These are phyloP conservation scores for Oplegnathus fasciatus DNA, from an alignment of 2,113 vertebrate genomes.

Conservation along the genomic window DNA sequence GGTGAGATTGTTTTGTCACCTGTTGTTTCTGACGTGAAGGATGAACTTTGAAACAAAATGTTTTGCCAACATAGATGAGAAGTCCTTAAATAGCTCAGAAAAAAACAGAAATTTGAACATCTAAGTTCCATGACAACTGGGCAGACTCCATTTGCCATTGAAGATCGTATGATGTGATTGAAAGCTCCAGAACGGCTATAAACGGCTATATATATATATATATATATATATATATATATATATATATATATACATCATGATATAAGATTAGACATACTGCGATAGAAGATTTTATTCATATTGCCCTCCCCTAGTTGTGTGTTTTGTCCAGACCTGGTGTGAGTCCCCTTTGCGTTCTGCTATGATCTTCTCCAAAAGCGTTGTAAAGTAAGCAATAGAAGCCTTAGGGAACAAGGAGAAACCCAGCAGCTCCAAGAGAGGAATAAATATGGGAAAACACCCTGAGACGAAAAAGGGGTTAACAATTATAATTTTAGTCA, in stretches of 20 bases:
- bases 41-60: not conserved
- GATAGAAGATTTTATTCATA: not conserved
- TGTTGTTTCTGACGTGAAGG: too few species aligned
- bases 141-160: too few species aligned
- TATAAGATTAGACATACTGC: not conserved
- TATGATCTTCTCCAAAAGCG: slow-evolving; percentile 75
- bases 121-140: too few species aligned
- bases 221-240: too few species aligned
- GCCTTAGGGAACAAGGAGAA: slow-evolving; percentile 70
- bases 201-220: too few species aligned
- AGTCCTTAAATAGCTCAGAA: too few species aligned
- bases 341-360: slow-evolving; percentile 56
- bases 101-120: too few species aligned
- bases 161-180: too few species aligned
- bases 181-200: not conserved
- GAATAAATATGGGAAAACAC: slow-evolving; percentile 74
- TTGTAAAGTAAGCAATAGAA: slow-evolving; percentile 68
- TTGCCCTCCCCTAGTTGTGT: not conserved
- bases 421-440: slow-evolving; percentile 78
- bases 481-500: not conserved
- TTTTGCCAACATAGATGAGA: not conserved
- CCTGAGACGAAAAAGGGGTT: slow-evolving; percentile 56
- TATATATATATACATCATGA: not conserved
- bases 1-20: too few species aligned
- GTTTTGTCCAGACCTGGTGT: slow-evolving; percentile 51